Evolutionary conservation across 2,113 vertebrate species (phyloP).

Genomic region (Shinisaurus crocodilurus): DNA sequence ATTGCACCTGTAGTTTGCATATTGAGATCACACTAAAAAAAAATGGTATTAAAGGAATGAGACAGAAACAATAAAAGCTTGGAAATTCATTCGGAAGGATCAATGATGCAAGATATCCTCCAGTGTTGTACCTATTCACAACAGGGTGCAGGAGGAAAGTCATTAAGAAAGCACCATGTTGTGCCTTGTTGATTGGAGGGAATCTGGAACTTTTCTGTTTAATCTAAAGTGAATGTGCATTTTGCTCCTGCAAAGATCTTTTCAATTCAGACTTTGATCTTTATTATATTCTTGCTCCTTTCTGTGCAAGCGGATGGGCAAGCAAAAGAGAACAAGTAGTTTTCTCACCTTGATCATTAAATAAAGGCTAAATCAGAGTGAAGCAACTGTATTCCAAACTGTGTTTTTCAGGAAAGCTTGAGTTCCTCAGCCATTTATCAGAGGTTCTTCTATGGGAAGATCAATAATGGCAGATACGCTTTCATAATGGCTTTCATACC

Average conservation of each 20-base stretch:
- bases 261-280: neutral
- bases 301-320: neutral
- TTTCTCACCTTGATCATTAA: neutral
- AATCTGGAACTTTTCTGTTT: conserved; percentile 28
- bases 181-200: conserved; percentile 25
- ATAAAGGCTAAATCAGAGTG: neutral
- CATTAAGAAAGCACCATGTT: conserved; percentile 23
- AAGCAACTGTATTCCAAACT: neutral
- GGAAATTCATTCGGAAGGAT: conserved; percentile 1
- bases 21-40: conserved; percentile 13
- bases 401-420: neutral
- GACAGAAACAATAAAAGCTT: conserved; percentile 15
- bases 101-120: conserved; percentile 6
- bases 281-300: neutral
- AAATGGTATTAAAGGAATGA: conserved; percentile 15
- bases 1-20: neutral
- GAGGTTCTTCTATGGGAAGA: no score
- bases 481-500: no score
- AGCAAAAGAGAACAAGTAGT: neutral
- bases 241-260: neutral
- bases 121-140: conserved; percentile 9
- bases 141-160: conserved; percentile 10
- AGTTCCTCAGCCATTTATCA: no score
- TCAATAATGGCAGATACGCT: no score
- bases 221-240: neutral